Evolutionary conservation across 2,797 vertebrate genomes (phyloP), one percentile per base, ranked within the genome.

Genomic region (Synanceia verrucosa): DNA sequence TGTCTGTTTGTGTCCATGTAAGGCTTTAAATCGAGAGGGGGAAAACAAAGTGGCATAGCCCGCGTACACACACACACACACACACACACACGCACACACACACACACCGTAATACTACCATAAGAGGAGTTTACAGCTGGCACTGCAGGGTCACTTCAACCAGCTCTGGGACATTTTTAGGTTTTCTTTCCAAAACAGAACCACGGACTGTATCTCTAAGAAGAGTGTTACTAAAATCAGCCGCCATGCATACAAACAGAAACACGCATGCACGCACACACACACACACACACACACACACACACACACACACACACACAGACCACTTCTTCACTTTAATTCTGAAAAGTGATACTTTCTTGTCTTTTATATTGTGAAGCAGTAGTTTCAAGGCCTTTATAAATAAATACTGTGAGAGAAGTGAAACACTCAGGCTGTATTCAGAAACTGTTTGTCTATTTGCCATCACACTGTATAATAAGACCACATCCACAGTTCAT

Each of bases 1-100:
- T 86, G 80, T 84, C 86, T 89, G 86, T 92, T 91, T 91, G 90
- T 89, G 81, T 93, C 94, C 91, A 93, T 93, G 90, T 94, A 93
- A 92, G 92, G 92, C 81, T 87, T 91, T 86, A 92, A 91, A 86
- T 84, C 86, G 46, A 76, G 56, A 83, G 85, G 86, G n/a, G 84
- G 70, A 92, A 92, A 93, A 93, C 89, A 93, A 91, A 91, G 84
- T 91, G 88, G 88, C 93, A 91, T 73, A 68, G 71, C 57, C 70
- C 70, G 70, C 69, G 24, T 67, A 80, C 74, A 86, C 48, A 16
- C 77, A 81, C 81, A 81, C 84, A 81, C 84, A 76, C 81, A 72
- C 31, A 72, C n/a, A n/a, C n/a, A n/a, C n/a, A n/a, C n/a, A n/a
- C n/a, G 55, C 19, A 39, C 65, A 76, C 82, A 86, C 86, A 92